These are phyloP conservation scores for Puma concolor DNA, from an alignment of 2,113 vertebrate genomes.

Conservation along the genomic window DNA sequence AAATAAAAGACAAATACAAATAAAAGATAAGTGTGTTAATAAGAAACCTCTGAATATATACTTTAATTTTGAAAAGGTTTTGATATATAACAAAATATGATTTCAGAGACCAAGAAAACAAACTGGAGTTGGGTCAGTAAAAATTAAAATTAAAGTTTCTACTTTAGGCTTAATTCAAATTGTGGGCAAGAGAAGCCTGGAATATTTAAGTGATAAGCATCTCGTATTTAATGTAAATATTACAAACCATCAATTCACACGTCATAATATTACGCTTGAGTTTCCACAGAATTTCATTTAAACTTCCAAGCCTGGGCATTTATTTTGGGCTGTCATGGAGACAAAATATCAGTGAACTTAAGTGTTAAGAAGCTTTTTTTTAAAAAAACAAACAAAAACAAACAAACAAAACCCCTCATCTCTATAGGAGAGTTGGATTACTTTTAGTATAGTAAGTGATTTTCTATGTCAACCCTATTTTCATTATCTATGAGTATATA, in stretches of 20 bases:
- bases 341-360: constrained; percentile 25
- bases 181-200: background rate
- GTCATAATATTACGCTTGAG: background rate
- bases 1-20: too few species aligned
- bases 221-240: background rate
- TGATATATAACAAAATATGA: background rate
- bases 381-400: background rate
- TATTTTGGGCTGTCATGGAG: background rate
- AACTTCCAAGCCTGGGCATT: background rate
- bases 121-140: background rate
- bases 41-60: background rate
- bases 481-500: background rate
- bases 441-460: background rate
- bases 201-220: background rate
- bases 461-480: background rate
- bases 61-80: background rate
- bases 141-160: constrained; percentile 6
- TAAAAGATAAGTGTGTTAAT: background rate
- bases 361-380: background rate
- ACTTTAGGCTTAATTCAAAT: background rate
- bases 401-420: background rate
- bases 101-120: constrained; percentile 30
- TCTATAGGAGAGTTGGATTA: background rate
- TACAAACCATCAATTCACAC: background rate
- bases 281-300: background rate